These are phyloP conservation scores for Varanus salvator DNA, from an alignment of 2,113 vertebrate genomes.

Conservation along the genomic window DNA sequence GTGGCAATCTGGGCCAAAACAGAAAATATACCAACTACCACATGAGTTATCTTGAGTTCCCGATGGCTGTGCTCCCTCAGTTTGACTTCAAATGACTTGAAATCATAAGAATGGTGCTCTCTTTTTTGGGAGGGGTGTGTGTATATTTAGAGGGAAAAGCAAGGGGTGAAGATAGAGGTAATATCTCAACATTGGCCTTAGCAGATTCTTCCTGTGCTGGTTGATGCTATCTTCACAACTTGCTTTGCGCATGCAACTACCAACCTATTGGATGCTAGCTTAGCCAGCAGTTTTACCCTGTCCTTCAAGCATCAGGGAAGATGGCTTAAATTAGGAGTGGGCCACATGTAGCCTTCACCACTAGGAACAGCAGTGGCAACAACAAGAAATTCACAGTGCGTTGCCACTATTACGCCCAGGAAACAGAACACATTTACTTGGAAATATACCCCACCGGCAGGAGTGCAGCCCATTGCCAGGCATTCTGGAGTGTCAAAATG, in stretches of 20 bases:
- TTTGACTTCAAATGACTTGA: not conserved
- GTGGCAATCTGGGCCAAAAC: conserved; percentile 86
- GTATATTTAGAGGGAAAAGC: not conserved
- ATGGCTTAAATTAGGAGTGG: too few species aligned
- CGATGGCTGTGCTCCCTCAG: accelerated
- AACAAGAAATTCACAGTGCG: too few species aligned
- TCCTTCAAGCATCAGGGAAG: not conserved
- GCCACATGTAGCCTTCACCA: too few species aligned
- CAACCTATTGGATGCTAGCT: not conserved
- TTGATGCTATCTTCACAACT: not conserved
- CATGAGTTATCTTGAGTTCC: not conserved
- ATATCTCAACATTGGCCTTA: not conserved
- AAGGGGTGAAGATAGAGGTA: not conserved
- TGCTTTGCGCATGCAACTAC: not conserved
- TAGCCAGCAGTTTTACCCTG: not conserved
- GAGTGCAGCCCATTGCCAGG: too few species aligned
- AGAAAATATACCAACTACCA: not conserved
- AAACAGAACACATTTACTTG: too few species aligned
- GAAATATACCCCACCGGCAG: too few species aligned
- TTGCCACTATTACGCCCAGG: too few species aligned
- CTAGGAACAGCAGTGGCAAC: too few species aligned
- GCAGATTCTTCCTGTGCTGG: not conserved
- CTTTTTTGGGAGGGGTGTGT: not conserved
- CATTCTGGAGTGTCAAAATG: too few species aligned
- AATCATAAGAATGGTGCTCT: not conserved